A percentile compares a stretch with the other conserved stretches of the same genome.
phyloP scores from a whole-genome alignment of 2,888 invertebrate genomes.

The Argyresthia goedartella region DNA sequence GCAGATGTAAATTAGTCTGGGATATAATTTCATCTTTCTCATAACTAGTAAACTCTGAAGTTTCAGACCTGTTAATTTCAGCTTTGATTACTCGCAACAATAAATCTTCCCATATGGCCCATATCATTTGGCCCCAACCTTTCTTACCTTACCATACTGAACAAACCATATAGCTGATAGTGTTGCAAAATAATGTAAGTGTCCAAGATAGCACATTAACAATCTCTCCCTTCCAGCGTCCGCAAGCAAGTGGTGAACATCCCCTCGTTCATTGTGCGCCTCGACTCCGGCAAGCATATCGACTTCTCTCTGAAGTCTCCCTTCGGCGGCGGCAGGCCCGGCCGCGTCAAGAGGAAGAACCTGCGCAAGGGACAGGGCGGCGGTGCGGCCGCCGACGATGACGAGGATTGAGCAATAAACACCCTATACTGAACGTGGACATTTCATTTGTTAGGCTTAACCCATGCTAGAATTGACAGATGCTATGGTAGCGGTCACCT shows the following conservation, averaged over 20 bases:
- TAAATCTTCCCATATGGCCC: no score
- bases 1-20: neutral
- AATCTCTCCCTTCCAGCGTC: slow-evolving; percentile 75
- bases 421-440: neutral
- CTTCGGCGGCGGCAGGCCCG: slow-evolving; percentile 98
- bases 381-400: slow-evolving; percentile 87
- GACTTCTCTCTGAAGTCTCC: slow-evolving; percentile 98
- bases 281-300: slow-evolving; percentile 98
- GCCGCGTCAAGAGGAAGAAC: slow-evolving; percentile 99
- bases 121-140: no score
- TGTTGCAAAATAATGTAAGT: neutral
- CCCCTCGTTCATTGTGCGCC: slow-evolving; percentile 95
- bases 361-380: slow-evolving; percentile 89
- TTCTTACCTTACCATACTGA: no score
- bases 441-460: neutral
- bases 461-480: no score
- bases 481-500: no score
- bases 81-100: no score
- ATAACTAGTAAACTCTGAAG: no score
- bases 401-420: slow-evolving; percentile 78
- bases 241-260: slow-evolving; percentile 99
- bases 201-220: slow-evolving; percentile 4
- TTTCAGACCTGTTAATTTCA: no score
- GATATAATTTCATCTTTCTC: no score
- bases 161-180: no score